Conservation (phyloP, 1,140 invertebrate genomes). For the Anastrepha obliqua region DNA sequence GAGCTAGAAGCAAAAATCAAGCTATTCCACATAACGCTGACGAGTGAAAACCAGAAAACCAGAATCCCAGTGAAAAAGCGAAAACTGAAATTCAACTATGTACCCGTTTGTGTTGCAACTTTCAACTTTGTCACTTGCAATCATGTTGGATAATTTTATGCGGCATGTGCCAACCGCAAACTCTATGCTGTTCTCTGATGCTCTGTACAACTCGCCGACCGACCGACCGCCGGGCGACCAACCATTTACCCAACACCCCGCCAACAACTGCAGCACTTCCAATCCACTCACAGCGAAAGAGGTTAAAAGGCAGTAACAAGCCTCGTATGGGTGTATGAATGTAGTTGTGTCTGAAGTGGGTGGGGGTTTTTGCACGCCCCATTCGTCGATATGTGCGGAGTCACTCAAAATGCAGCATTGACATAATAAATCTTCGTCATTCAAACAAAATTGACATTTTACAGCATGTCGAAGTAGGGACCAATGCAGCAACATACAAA, state of each 20-base stretch:
- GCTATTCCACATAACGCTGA: conserved; percentile 17
- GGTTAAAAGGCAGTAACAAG: conserved; percentile 7
- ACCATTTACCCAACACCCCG: not conserved
- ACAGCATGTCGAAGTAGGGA: conserved; percentile 65
- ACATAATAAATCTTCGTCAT: conserved; percentile 72
- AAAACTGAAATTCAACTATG: conserved; percentile 40
- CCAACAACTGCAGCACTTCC: not conserved
- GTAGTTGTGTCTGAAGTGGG: not conserved
- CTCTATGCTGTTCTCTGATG: not conserved
- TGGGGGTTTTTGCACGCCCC: not conserved
- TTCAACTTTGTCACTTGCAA: conserved; percentile 51
- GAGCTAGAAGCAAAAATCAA: not conserved
- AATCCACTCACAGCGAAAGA: not conserved
- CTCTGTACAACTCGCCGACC: not conserved
- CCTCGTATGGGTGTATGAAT: not conserved
- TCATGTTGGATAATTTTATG: conserved; percentile 38
- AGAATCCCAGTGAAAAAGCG: not conserved
- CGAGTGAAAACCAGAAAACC: conserved; percentile 9
- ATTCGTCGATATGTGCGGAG: conserved; percentile 16
- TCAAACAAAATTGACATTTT: conserved; percentile 71
- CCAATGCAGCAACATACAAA: not conserved
- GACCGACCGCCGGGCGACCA: not conserved
- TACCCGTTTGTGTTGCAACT: conserved; percentile 1
- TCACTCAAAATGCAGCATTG: conserved; percentile 42
- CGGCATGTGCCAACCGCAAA: conserved; percentile 46